Evolutionary conservation across 2,888 invertebrate genomes (phyloP), one percentile per base, ranked within the genome.

Genomic region (Laspeyria flexula): DNA sequence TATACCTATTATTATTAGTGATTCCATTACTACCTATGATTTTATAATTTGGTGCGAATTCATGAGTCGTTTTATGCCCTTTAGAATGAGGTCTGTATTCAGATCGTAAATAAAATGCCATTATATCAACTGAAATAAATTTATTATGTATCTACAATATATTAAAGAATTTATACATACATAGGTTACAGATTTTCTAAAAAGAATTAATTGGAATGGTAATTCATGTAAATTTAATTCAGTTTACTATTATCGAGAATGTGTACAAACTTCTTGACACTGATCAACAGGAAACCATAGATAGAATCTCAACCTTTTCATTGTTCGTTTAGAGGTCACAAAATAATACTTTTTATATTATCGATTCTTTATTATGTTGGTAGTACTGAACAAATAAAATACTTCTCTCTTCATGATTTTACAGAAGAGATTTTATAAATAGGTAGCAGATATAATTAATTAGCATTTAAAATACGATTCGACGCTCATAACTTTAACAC

Each of bases 141-240:
- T 77, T 78, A 67, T 72, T 73, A 71, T n/a, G n/a, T n/a, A n/a
- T 75, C 79, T 81, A 81, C 76, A 79, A 69, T 73, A 71, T 59
- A 65, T 65, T 70, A 71, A 56, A 75, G 56, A 39, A 55, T 68
- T 63, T 65, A 62, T 71, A 68, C 59, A 64, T 42, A 55, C 21
- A 42, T 39, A 50, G 29, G 34, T 53, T 35, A 55, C 23, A 64
- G 42, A 58, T 46, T 43, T 51, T 40, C 10, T 38, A 25, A 9
- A 47, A 11, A 55, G 27, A 43, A 54, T 41, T 47, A 27, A 59
- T 54, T 63, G 65, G 58, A 69, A 65, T 67, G 66, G 67, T 59
- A 35, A 40, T 37, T 6, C 27, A 15, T 25, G 18, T 49, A 29
- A 41, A 50, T 34, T 27, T 23, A 40, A 39, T 44, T 50, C 35